Conservation (phyloP, 2,888 invertebrate species). For the Drosophila pseudotakahashii region DNA sequence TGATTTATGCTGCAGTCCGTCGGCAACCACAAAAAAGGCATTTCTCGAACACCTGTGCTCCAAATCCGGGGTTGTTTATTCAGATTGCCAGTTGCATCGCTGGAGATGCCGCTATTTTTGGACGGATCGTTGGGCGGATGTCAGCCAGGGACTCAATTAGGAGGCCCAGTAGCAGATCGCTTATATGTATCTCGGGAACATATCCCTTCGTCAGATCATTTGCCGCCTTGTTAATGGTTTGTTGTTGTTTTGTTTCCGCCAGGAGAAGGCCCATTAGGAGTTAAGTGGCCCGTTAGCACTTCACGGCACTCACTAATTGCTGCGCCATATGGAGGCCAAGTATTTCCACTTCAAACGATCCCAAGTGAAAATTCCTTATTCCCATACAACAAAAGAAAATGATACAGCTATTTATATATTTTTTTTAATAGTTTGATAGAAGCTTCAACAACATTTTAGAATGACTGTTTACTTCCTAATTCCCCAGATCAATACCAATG, state of each 20-base stretch:
- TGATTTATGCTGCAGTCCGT: constrained; percentile 49
- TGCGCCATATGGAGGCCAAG: constrained; percentile 59
- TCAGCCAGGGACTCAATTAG: constrained; percentile 59
- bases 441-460: no score
- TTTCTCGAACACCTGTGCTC: constrained; percentile 70
- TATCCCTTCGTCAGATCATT: constrained; percentile 53
- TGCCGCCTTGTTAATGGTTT: constrained; percentile 65
- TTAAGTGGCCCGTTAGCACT: constrained; percentile 73
- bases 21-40: constrained; percentile 24
- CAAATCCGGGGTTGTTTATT: constrained; percentile 47
- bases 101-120: constrained; percentile 52
- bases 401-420: no score
- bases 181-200: constrained; percentile 1
- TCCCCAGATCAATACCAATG: constrained; percentile 94
- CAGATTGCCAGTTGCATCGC: constrained; percentile 28
- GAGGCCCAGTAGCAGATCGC: constrained; percentile 11
- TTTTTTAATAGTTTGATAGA: no score
- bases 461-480: background rate
- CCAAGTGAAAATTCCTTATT: constrained; percentile 30
- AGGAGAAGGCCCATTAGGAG: constrained; percentile 48
- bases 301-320: constrained; percentile 50
- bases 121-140: constrained; percentile 37
- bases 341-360: constrained; percentile 36
- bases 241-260: constrained; percentile 78
- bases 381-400: background rate